Evolutionary conservation across 1,140 invertebrate genomes (phyloP).

Genomic region (Paracyclopina nana): DNA sequence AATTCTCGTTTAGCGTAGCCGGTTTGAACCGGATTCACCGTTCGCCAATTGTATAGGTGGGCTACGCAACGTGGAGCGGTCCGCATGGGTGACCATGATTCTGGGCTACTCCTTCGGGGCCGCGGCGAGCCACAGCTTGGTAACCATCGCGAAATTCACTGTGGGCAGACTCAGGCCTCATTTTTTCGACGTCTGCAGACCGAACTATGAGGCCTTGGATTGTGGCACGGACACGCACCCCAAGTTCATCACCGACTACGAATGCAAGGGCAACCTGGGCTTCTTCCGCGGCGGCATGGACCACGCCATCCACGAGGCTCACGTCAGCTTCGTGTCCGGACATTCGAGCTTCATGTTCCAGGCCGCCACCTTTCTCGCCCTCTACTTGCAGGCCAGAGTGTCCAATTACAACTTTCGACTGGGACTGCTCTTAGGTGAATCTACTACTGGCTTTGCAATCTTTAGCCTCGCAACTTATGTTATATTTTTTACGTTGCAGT

Average conservation of each 20-base stretch:
- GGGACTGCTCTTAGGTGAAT: not conserved
- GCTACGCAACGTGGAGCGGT: too few relatives aligned
- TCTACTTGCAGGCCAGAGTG: slow-evolving; percentile 31
- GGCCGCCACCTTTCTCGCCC: not conserved
- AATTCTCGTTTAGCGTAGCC: too few relatives aligned
- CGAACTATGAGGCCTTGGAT: slow-evolving; percentile 22
- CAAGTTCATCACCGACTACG: not conserved
- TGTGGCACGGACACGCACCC: not conserved
- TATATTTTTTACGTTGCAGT: too few relatives aligned
- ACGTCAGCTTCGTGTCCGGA: not conserved
- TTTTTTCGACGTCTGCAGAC: slow-evolving; percentile 34
- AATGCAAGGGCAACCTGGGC: not conserved
- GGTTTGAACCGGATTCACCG: too few relatives aligned
- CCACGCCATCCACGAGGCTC: not conserved
- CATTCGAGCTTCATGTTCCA: not conserved
- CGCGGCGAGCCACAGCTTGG: too few relatives aligned
- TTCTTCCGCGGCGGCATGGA: not conserved
- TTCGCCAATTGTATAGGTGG: too few relatives aligned
- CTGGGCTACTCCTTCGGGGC: not conserved
- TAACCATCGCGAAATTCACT: too few relatives aligned
- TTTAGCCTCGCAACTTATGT: too few relatives aligned
- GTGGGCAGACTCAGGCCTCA: slow-evolving; percentile 36
- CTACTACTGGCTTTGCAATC: too few relatives aligned
- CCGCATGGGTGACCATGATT: too few relatives aligned
- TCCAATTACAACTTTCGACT: slow-evolving; percentile 9